These are phyloP conservation scores for Eunapius fragilis DNA, from an alignment of 37 sponge, comb jelly and placozoan species.

Conservation along the genomic window DNA sequence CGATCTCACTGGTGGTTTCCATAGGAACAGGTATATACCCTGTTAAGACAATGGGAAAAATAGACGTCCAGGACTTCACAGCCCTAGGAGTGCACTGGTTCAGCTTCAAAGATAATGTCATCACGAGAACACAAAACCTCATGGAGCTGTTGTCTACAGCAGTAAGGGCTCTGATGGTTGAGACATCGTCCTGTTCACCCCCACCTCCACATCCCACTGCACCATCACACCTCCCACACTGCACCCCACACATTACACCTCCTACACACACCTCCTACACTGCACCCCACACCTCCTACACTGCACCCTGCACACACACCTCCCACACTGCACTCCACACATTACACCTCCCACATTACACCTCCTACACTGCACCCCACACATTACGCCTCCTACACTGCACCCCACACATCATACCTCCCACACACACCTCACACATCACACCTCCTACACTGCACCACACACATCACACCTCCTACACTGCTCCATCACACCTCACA, in stretches of 20 bases:
- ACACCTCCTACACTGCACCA: not conserved
- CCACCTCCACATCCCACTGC: not conserved
- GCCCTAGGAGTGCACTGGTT: not conserved
- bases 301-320: no score
- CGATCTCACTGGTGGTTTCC: conserved; percentile 31
- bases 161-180: not conserved
- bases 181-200: not conserved
- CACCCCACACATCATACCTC: not conserved
- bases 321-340: no score
- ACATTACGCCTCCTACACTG: no score
- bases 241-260: not conserved
- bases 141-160: not conserved
- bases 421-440: not conserved
- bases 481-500: not conserved
- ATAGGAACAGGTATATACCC: conserved; percentile 15
- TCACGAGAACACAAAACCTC: not conserved
- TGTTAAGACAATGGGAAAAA: not conserved
- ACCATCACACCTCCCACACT: not conserved
- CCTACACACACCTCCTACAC: no score
- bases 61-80: not conserved
- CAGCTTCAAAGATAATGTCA: not conserved
- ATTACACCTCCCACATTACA: no score
- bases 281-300: no score
- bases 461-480: not conserved
- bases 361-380: not conserved